These are phyloP conservation scores for Cheirogaleus major DNA, from an alignment of 2,797 vertebrate species.

Conservation along the genomic window DNA sequence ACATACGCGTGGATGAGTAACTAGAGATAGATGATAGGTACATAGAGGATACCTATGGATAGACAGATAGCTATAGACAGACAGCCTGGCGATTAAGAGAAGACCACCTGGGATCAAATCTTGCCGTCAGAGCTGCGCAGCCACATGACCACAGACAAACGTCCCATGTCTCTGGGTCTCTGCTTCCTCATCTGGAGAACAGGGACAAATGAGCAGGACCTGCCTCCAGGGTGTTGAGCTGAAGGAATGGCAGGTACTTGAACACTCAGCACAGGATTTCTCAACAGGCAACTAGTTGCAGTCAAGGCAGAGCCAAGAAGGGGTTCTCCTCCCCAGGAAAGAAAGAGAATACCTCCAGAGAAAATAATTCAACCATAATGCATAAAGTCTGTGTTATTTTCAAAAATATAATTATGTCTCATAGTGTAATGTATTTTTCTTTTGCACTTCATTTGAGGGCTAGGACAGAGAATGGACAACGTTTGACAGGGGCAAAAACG, in stretches of 20 bases:
- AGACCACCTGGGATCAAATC: background rate
- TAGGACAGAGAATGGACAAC: accelerated
- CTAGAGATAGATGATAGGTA: background rate
- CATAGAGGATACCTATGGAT: no score
- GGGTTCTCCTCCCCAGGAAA: no score
- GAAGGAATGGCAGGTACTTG: background rate
- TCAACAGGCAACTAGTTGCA: accelerated
- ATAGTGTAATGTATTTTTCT: background rate
- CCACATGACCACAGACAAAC: background rate
- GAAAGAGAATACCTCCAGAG: background rate
- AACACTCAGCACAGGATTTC: accelerated
- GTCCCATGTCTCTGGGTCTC: background rate
- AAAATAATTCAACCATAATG: background rate
- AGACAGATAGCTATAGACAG: background rate
- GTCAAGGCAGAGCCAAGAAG: background rate
- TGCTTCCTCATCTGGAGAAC: background rate
- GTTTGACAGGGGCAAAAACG: no score
- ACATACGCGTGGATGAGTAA: background rate
- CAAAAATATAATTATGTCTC: background rate
- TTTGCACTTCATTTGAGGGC: background rate
- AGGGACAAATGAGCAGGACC: accelerated
- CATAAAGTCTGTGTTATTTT: background rate
- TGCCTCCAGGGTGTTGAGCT: accelerated
- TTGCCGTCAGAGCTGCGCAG: background rate
- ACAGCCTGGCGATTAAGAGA: background rate